Conservation (phyloP, 2,888 invertebrate genomes). For the Aethes cnicana region DNA sequence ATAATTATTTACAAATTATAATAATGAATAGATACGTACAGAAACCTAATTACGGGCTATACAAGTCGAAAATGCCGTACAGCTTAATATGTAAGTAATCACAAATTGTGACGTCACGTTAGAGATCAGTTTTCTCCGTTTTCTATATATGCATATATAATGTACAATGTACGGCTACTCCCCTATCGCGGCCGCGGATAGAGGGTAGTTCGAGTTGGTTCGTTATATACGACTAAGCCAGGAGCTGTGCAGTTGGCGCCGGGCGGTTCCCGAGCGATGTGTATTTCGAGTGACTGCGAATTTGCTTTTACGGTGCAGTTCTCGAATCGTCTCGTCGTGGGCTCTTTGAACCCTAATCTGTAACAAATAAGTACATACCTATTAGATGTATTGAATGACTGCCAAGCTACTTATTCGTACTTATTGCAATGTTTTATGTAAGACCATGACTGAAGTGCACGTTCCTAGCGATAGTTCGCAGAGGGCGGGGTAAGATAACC, state of each 20-base stretch:
- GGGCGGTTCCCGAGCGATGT: conserved; percentile 76
- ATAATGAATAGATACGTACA: conserved; percentile 44
- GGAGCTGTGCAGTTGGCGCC: conserved; percentile 74
- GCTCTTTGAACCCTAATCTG: conserved; percentile 68
- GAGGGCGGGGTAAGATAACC: too few relatives aligned
- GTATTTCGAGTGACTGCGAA: conserved; percentile 65
- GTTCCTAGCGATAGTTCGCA: too few relatives aligned
- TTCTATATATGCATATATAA: conserved; percentile 80
- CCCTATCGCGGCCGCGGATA: conserved; percentile 77
- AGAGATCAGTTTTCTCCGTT: conserved; percentile 74
- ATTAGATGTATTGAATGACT: not conserved
- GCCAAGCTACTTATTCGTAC: too few relatives aligned
- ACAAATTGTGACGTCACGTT: conserved; percentile 81
- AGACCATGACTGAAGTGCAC: too few relatives aligned
- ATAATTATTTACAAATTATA: conserved; percentile 55
- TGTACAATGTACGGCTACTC: conserved; percentile 54
- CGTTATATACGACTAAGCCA: conserved; percentile 65
- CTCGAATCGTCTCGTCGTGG: conserved; percentile 79
- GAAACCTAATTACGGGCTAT: conserved; percentile 54
- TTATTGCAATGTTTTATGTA: too few relatives aligned
- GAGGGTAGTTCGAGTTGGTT: conserved; percentile 68
- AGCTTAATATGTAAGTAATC: conserved; percentile 55
- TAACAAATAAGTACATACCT: conserved; percentile 50
- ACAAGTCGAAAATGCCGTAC: conserved; percentile 64
- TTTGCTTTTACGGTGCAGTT: conserved; percentile 51